Evolutionary conservation across 2,888 invertebrate genomes (phyloP).

Genomic region (Aphidius colemani): DNA sequence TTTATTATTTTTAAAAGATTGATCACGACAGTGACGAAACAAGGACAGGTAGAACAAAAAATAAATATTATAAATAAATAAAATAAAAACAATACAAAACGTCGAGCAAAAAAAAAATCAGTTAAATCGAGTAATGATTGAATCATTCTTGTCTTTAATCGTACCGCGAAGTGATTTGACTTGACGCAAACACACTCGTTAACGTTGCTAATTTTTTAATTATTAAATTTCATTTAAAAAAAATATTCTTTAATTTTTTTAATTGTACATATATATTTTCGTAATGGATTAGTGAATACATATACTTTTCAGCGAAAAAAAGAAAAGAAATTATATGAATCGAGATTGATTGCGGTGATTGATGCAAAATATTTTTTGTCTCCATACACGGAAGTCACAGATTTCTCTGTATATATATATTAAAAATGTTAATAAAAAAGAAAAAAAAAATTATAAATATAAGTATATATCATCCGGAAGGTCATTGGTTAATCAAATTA

Average conservation of each 20-base stretch:
- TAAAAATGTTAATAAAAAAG: background rate
- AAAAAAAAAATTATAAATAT: background rate
- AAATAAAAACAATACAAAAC: no score
- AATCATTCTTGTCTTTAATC: no score
- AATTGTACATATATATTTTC: no score
- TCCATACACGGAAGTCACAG: constrained; percentile 11
- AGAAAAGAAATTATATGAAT: constrained; percentile 5
- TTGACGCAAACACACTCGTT: no score
- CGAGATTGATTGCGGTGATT: constrained; percentile 14
- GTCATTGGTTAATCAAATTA: constrained; percentile 36
- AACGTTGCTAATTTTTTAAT: no score
- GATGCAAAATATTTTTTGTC: constrained; percentile 16
- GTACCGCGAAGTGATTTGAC: no score
- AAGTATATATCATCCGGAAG: constrained; percentile 26
- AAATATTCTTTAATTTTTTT: no score
- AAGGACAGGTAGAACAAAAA: background rate
- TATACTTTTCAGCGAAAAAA: no score
- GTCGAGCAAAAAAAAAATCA: no score
- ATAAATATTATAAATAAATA: no score
- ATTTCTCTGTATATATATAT: constrained; percentile 7
- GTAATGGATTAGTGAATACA: background rate
- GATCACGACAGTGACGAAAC: constrained; percentile 9
- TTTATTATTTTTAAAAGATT: constrained; percentile 3
- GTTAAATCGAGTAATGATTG: no score
- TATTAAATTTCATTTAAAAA: no score